A percentile compares a stretch with the other conserved stretches of the same genome.
phyloP scores from a whole-genome alignment of 2,113 vertebrate species.

The Euleptes europaea region DNA sequence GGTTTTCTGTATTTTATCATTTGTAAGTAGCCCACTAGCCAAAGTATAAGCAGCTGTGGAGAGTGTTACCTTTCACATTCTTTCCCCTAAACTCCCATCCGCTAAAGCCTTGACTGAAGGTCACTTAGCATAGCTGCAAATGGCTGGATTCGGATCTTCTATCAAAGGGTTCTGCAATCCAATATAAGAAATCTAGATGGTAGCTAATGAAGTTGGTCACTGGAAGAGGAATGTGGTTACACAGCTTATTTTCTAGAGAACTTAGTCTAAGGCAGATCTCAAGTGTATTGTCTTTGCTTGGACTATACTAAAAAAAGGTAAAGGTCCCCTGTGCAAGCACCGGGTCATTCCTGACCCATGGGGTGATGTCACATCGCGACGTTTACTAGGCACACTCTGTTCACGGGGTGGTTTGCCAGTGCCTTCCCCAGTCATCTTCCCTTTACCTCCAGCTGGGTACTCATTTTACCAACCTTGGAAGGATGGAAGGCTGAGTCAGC shows the following conservation, averaged over 20 bases:
- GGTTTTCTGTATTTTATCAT: slow-evolving; percentile 16
- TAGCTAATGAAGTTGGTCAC: not conserved
- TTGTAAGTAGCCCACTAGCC: not conserved
- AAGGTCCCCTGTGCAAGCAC: no score
- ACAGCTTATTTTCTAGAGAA: not conserved
- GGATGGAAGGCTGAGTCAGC: no score
- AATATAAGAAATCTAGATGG: not conserved
- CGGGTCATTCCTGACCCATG: no score
- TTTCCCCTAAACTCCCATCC: not conserved
- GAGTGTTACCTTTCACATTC: not conserved
- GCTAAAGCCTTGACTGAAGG: not conserved
- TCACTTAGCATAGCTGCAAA: accelerated
- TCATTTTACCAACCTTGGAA: no score
- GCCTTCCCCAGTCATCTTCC: no score
- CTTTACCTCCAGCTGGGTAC: no score
- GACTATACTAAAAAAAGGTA: no score
- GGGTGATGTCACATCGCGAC: no score
- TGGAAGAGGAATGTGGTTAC: not conserved
- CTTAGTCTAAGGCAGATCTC: accelerated
- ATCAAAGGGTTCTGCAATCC: not conserved
- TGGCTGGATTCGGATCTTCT: not conserved
- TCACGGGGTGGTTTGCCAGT: no score
- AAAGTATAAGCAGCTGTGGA: not conserved
- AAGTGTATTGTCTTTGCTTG: not conserved
- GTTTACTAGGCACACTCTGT: no score